Evolutionary conservation across 2,797 vertebrate genomes (phyloP).

Genomic region (Mus minutoides): DNA sequence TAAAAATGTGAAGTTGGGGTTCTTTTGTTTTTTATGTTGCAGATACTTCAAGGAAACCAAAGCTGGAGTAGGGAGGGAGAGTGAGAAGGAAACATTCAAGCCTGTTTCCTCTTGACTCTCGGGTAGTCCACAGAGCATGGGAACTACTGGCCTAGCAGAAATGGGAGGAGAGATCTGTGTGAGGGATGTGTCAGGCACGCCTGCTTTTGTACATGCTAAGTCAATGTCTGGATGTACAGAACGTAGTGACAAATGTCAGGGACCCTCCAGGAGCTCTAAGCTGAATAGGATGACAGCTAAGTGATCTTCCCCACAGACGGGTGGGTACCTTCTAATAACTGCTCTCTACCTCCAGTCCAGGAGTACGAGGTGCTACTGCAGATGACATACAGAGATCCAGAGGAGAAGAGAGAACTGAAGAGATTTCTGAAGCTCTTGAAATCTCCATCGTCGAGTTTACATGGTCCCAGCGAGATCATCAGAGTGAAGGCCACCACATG

Average conservation of each 20-base stretch:
- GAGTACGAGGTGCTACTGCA: slow-evolving; percentile 77
- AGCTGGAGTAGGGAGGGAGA: background rate
- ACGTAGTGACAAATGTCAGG: background rate
- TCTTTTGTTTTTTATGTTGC: background rate
- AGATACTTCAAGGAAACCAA: background rate
- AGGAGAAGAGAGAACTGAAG: slow-evolving; percentile 63
- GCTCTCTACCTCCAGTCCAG: background rate
- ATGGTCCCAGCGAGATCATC: background rate
- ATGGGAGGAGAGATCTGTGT: background rate
- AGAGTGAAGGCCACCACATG: slow-evolving; percentile 71
- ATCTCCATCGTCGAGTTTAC: background rate
- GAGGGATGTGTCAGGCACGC: too few relatives aligned
- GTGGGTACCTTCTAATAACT: background rate
- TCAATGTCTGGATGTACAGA: background rate
- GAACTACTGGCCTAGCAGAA: background rate
- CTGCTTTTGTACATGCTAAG: background rate
- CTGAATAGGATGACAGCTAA: background rate
- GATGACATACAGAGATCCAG: slow-evolving; percentile 61
- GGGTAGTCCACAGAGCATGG: accelerated
- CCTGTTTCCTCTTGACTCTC: background rate
- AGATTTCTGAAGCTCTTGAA: slow-evolving; percentile 52
- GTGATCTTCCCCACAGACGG: background rate
- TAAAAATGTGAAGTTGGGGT: background rate
- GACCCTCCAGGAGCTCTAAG: background rate
- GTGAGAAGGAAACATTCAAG: background rate